Percentiles rank a stretch among this genome's conserved stretches.
Evolutionary conservation across 2,797 vertebrate genomes (phyloP).

Genomic region (Columba guinea): DNA sequence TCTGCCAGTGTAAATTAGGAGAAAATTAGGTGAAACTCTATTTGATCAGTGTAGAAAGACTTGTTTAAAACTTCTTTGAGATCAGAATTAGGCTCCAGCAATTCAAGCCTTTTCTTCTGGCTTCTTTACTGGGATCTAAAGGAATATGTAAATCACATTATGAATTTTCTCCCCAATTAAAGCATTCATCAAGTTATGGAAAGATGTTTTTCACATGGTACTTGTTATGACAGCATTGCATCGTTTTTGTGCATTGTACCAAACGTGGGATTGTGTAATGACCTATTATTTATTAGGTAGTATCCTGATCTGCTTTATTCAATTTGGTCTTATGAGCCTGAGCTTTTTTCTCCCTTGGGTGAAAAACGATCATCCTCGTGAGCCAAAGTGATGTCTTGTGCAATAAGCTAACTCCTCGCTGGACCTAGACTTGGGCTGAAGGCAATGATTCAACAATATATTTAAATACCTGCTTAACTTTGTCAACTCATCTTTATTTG

Average conservation of each 20-base stretch:
- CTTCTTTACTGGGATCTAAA: constrained; percentile 11
- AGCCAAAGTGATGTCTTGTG: background rate
- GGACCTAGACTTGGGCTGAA: background rate
- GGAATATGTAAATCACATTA: constrained; percentile 29
- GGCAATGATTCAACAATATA: background rate
- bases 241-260: rapidly evolving
- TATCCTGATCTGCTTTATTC: background rate
- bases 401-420: background rate
- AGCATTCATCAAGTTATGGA: constrained; percentile 6
- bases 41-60: constrained; percentile 53
- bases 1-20: constrained; percentile 66
- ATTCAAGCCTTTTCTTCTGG: constrained; percentile 23
- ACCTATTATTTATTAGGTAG: background rate
- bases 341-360: background rate
- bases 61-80: constrained; percentile 56
- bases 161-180: constrained; percentile 53
- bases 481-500: background rate
- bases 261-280: background rate
- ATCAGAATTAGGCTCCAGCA: constrained; percentile 41
- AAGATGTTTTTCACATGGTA: constrained; percentile 14
- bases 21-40: constrained; percentile 63
- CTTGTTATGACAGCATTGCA: rapidly evolving
- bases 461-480: background rate
- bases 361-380: background rate
- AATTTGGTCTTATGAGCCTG: background rate